Evolutionary conservation across 2,113 vertebrate genomes (phyloP).

Genomic region (Oxyura jamaicensis): DNA sequence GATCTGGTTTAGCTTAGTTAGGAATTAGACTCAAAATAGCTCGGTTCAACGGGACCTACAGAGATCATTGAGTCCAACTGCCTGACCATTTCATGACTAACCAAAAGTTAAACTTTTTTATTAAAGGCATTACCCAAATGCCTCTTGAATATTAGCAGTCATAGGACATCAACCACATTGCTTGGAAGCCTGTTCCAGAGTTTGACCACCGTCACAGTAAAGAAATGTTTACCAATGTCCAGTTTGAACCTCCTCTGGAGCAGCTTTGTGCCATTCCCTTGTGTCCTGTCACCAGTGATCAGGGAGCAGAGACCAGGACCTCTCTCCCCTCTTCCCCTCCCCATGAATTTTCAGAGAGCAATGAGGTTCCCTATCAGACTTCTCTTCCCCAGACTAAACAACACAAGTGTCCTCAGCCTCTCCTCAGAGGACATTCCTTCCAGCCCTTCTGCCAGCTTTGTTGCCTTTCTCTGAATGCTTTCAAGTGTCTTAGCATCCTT

Average conservation of each 20-base stretch:
- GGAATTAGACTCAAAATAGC: neutral
- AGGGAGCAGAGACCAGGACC: neutral
- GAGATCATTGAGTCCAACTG: neutral
- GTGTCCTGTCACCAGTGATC: neutral
- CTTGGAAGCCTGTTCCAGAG: neutral
- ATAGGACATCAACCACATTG: neutral
- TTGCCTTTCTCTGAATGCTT: neutral
- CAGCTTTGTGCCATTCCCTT: neutral
- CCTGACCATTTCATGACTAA: neutral
- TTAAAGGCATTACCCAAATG: neutral
- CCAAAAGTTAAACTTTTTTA: neutral
- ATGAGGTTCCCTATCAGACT: neutral
- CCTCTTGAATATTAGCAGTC: neutral
- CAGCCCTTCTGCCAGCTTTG: neutral
- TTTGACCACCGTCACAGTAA: neutral
- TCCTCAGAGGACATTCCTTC: neutral
- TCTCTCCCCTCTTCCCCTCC: neutral
- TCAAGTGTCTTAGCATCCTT: neutral
- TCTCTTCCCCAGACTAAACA: neutral
- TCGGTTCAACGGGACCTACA: neutral
- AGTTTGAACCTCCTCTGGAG: neutral
- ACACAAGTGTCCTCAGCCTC: neutral
- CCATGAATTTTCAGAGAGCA: neutral
- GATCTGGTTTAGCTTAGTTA: neutral
- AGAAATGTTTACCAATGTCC: neutral